Conservation (phyloP, 2,113 vertebrate species). For the human region GRCh38 chr6:35834001-35834500, state of each 20-base stretch:
- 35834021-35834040: constrained; percentile 74
- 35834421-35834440: not conserved
- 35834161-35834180: not conserved
- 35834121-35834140: constrained; percentile 74
- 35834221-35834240: constrained; percentile 58
- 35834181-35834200: not conserved
- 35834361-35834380: constrained; percentile 50
- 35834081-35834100: constrained; percentile 72
- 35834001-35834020: constrained; percentile 73
- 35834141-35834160: not conserved
- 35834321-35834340: constrained; percentile 50
- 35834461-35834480: constrained; percentile 69
- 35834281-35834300: constrained; percentile 68
- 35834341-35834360: not conserved
- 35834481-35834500: constrained; percentile 70
- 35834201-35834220: constrained; percentile 15
- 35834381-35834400: not conserved
- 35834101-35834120: constrained; percentile 77
- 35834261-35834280: constrained; percentile 74
- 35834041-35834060: constrained; percentile 56
- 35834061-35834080: constrained; percentile 68
- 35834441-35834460: constrained; percentile 48
- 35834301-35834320: constrained; percentile 70
- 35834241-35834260: constrained; percentile 55
- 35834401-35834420: constrained; percentile 38